A percentile compares a stretch with the other conserved stretches of the same genome.
phyloP scores from a whole-genome alignment of 2,888 invertebrate genomes.

The Saturnia pavonia region DNA sequence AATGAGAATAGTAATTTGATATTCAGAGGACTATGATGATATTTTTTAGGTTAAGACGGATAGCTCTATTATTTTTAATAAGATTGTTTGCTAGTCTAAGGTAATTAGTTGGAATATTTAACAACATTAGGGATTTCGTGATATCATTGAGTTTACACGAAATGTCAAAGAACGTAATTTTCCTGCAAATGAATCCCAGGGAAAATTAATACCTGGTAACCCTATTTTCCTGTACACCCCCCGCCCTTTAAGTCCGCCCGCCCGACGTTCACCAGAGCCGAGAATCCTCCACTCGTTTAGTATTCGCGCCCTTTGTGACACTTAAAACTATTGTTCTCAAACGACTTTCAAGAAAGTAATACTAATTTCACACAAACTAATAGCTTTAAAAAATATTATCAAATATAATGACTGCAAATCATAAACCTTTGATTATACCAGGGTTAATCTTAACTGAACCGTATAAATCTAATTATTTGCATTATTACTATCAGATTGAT shows the following conservation, averaged over 20 bases:
- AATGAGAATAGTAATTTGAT: too few species aligned
- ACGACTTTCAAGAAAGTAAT: conserved; percentile 47
- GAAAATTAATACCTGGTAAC: conserved; percentile 36
- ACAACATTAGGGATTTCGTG: neutral
- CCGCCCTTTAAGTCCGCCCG: conserved; percentile 41
- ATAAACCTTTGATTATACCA: neutral
- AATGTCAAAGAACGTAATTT: neutral
- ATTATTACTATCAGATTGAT: neutral
- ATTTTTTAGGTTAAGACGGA: neutral
- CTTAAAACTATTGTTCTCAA: conserved; percentile 75
- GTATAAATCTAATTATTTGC: neutral
- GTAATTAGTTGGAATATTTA: neutral
- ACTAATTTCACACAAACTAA: conserved; percentile 18
- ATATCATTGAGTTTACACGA: neutral
- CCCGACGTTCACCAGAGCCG: conserved; percentile 45
- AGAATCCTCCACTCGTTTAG: conserved; percentile 72
- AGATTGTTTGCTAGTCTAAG: neutral
- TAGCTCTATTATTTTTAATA: neutral
- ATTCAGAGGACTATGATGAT: too few species aligned
- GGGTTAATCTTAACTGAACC: neutral
- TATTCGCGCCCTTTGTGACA: conserved; percentile 80
- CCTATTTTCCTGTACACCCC: conserved; percentile 37
- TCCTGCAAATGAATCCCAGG: neutral
- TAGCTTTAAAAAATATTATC: neutral
- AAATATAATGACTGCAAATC: neutral